Evolutionary conservation across 1,140 invertebrate genomes (phyloP).

Genomic region (Drusus annulatus): DNA sequence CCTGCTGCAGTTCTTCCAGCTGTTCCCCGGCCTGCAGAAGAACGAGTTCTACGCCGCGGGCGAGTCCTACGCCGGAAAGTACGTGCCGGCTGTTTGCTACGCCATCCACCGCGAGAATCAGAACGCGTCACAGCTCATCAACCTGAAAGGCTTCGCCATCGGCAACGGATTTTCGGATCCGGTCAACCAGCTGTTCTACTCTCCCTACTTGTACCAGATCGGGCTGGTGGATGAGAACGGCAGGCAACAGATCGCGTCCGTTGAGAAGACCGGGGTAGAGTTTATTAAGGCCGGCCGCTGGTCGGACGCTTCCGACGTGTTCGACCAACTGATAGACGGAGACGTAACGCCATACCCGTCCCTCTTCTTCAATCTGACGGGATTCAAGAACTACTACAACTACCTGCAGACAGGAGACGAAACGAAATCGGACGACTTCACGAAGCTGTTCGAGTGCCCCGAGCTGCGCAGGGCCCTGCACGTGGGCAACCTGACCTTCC

Average conservation of each 20-base stretch:
- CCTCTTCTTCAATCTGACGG: conserved; percentile 85
- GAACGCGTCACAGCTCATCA: conserved; percentile 73
- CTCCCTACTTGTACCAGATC: conserved; percentile 86
- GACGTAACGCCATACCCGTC: conserved; percentile 77
- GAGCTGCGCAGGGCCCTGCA: conserved; percentile 82
- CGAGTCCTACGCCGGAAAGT: conserved; percentile 91
- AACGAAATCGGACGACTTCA: conserved; percentile 65
- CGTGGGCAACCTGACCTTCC: conserved; percentile 84
- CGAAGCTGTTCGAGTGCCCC: conserved; percentile 74
- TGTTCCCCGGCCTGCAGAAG: conserved; percentile 78
- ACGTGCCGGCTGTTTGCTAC: conserved; percentile 85
- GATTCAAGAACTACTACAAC: conserved; percentile 86
- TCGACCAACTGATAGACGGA: conserved; percentile 81
- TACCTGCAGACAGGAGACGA: conserved; percentile 76
- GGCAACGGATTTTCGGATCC: conserved; percentile 91
- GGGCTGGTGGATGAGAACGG: conserved; percentile 83
- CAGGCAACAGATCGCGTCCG: conserved; percentile 73
- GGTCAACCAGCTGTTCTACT: conserved; percentile 83
- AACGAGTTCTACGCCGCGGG: conserved; percentile 86
- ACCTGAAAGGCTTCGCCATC: conserved; percentile 84
- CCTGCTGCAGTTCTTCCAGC: conserved; percentile 80
- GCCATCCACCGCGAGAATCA: conserved; percentile 79
- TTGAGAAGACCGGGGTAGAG: conserved; percentile 73
- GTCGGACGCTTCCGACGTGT: conserved; percentile 77
- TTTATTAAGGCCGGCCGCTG: conserved; percentile 77